Base-by-base conservation (phyloP, 2,888 invertebrate species). In the Itoplectis maculator region DNA sequence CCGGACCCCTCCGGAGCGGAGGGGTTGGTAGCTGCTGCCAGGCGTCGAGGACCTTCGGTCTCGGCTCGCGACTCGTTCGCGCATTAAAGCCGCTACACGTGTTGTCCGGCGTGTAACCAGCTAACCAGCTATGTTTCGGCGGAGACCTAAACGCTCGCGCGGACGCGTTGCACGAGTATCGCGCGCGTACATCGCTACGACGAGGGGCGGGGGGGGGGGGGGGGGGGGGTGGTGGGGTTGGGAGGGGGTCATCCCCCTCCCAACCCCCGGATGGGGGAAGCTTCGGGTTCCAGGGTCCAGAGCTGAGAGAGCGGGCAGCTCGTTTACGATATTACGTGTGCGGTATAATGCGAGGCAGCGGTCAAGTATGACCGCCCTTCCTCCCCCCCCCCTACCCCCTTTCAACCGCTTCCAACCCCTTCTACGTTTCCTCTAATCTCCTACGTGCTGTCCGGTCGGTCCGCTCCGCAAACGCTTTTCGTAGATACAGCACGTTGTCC, bases 401-500 rank as follows among this genome's bases (percentile, higher is more conserved):
- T n/a, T n/a, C n/a, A 88, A 88, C 90, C 86, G 68, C 84, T 88
- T 86, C 23, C 54, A 49, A 13, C n/a, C 35, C 54, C 61, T 42
- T 42, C 56, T 83, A 40, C 70, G 74, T 79, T 85, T 29, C n/a
- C 85, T 86, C 86, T 90, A 90, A 90, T 90, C 90, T 90, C 88
- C 85, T 86, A 86, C 79, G 83, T 84, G 73, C 85, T 86, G 87
- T 79, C 65, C 69, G 42, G 49, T 69, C 59, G 63, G 69, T 83
- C 73, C 37, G 76, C 83, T 82, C n/a, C 85, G 82, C 85, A 84
- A 79, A 86, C 66, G 86, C 4, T 81, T 81, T 77, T 73, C 83
- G 87, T 89, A 90, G 92, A 92, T 92, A 92, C 92, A 92, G 92
- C 92, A 92, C 92, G 92, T 92, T 87, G 88, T 87, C 88, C 85